phyloP scores from a whole-genome alignment of 2,888 invertebrate genomes.

The Mesochorus sp. region DNA sequence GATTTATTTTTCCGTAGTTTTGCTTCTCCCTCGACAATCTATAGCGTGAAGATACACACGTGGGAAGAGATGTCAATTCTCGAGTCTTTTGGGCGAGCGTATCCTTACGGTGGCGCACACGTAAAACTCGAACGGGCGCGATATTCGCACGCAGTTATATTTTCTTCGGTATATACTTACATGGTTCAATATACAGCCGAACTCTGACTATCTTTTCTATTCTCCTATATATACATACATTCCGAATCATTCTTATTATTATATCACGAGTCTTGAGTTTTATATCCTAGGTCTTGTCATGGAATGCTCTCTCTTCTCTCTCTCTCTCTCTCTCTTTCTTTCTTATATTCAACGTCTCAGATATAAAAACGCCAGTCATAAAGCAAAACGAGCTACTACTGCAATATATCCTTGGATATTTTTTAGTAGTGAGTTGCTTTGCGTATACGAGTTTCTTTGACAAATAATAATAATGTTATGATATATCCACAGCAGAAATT shows the following conservation, averaged over 20 bases:
- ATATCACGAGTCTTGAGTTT: slow-evolving; percentile 11
- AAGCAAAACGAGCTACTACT: slow-evolving; percentile 34
- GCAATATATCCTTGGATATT: neutral
- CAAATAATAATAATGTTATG: neutral
- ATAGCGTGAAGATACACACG: neutral
- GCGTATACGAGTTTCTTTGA: no score
- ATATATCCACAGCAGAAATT: neutral
- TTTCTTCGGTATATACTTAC: slow-evolving; percentile 19
- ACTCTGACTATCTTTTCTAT: slow-evolving; percentile 29
- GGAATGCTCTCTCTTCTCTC: no score
- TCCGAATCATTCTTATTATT: slow-evolving; percentile 51
- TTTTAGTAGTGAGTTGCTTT: neutral
- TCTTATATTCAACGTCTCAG: slow-evolving; percentile 22
- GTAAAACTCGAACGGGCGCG: slow-evolving; percentile 55
- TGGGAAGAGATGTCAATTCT: slow-evolving; percentile 10
- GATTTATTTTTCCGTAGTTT: slow-evolving; percentile 75
- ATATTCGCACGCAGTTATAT: slow-evolving; percentile 54
- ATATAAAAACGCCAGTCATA: slow-evolving; percentile 14
- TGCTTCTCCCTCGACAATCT: neutral
- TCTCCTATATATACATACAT: slow-evolving; percentile 26
- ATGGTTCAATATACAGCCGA: neutral
- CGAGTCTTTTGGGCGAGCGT: slow-evolving; percentile 4
- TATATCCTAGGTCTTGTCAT: neutral
- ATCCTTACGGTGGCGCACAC: slow-evolving; percentile 32
- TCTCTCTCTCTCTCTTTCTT: no score